phyloP scores from a whole-genome alignment of 2,797 vertebrate genomes.

The Acestrorhynchus altus region DNA sequence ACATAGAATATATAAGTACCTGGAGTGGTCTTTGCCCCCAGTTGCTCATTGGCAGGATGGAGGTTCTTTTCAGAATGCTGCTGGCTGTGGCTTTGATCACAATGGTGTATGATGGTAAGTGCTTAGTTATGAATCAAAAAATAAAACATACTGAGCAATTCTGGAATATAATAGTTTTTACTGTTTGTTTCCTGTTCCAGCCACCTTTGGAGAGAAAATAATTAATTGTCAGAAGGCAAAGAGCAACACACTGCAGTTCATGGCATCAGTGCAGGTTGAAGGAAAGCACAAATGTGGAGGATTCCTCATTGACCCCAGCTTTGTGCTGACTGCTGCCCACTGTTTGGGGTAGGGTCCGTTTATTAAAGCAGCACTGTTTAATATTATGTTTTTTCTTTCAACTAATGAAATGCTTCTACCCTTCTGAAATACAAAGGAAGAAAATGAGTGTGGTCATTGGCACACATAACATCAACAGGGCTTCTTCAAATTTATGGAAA shows the following conservation, averaged over 20 bases:
- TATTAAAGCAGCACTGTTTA: not conserved
- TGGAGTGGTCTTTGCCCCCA: not conserved
- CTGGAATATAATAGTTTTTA: not conserved
- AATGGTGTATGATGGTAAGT: conserved; percentile 27
- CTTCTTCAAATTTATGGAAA: too few species aligned
- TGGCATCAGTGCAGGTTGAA: conserved; percentile 58
- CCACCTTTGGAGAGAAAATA: conserved; percentile 48
- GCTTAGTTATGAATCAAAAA: not conserved
- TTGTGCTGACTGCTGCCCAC: conserved; percentile 62
- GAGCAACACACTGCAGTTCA: conserved; percentile 47
- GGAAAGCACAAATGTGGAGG: conserved; percentile 55
- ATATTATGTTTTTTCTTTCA: not conserved
- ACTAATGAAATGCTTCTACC: not conserved
- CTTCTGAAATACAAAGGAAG: not conserved
- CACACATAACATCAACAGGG: conserved; percentile 39
- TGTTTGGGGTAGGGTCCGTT: conserved; percentile 41
- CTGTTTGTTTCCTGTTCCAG: conserved; percentile 28
- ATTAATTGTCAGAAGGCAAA: conserved; percentile 54
- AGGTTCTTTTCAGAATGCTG: not conserved
- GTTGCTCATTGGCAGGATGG: conserved; percentile 30
- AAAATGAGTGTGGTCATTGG: conserved; percentile 58
- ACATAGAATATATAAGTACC: conserved; percentile 3
- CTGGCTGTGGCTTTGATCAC: conserved; percentile 28
- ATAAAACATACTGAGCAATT: not conserved
- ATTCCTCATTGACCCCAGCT: conserved; percentile 53